Evolutionary conservation across 2,888 invertebrate genomes (phyloP), one percentile per base, ranked within the genome.

Genomic region (Caenorhabditis angaria): DNA sequence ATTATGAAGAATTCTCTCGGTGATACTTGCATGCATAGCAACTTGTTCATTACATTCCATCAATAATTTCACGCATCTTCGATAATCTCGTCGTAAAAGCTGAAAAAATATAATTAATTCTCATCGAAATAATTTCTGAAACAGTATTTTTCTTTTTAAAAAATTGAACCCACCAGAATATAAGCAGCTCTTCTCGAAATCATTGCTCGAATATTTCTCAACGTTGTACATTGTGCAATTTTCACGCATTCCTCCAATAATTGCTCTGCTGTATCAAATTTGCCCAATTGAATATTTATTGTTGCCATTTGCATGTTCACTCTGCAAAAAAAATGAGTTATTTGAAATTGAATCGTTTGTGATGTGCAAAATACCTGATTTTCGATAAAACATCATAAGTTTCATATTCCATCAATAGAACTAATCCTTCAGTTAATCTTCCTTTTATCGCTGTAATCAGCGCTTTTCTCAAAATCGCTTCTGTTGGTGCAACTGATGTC

Each of bases 251-350:
- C 64, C 6, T 59, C 35, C 24, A 65, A 14, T 1, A 50, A 35
- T 8, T 29, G 4, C 10, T 29, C 51, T 3, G 71, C 53, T 0
- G 5, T 22, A 10, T 64, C 63, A 18, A 55, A 59, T 24, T 24
- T 8, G 1, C 53, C 41, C 2, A 32, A n/a, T 0, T 51, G 29
- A 3, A 54, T 63, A 20, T 63, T 27, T n/a, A 66, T 57, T 10
- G 56, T 60, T 0, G 71, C 66, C n/a, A 67, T 14, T 28, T 66
- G 66, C 67, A 71, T 64, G 8, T 64, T 48, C 14, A 63, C 51
- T 22, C 70, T 41, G 14, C 2, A 14, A 41, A 32, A 32, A 32
- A 32, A 32, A 5, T 32, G 5, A 32, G 32, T 32, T n/a, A n/a
- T n/a, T n/a, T 32, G 32, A 32, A 32, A n/a, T n/a, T n/a, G n/a